Evolutionary conservation across 2,113 vertebrate species (phyloP), one percentile per base, ranked within the genome.

Genomic region (Dicrurus megarhynchus): DNA sequence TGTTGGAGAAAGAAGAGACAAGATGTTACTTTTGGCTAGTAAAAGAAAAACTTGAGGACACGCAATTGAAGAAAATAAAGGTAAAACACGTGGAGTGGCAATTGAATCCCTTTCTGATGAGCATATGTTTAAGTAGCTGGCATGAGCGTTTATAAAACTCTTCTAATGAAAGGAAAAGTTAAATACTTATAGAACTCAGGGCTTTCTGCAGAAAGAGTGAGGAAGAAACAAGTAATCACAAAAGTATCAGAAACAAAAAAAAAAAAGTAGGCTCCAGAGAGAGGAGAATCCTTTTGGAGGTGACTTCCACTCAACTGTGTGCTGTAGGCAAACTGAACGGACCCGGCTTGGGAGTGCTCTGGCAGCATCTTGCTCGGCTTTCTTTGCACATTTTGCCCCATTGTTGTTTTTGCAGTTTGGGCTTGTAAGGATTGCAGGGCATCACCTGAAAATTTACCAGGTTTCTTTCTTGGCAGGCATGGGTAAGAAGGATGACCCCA

Each of bases 401-500:
- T 97, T 96, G 97, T 92, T 93, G 83, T 92, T 95, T 96, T 94
- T 92, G 64, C 80, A 68, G 86, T 97, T 95, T 56, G 42, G 95
- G 44, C 75, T 96, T 84, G 32, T 92, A 68, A 68, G 37, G 47
- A 50, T 41, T 27, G 33, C 33, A n/a, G 32, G 35, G 39, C 0
- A 0, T 61, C 46, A 49, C 47, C 84, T n/a, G 39, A 32, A 61
- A 39, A 56, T 65, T 97, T 59, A 98, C 20, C 26, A 11, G 1
- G 14, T 21, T 42, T 78, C 76, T 96, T 85, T 93, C 82, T 96
- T 93, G 95, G 74, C 98, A 99, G 99, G 99, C 94, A 99, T 99
- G 99, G 99, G 99, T 70, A 99, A 99, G 98, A 99, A 99, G 92
- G 99, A 99, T 28, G 99, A 99, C 87, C 99, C 99, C 65, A 99